Percentiles rank a stretch among this genome's conserved stretches.
Conservation (phyloP, 2,888 invertebrate species). For the Acronicta alni region DNA sequence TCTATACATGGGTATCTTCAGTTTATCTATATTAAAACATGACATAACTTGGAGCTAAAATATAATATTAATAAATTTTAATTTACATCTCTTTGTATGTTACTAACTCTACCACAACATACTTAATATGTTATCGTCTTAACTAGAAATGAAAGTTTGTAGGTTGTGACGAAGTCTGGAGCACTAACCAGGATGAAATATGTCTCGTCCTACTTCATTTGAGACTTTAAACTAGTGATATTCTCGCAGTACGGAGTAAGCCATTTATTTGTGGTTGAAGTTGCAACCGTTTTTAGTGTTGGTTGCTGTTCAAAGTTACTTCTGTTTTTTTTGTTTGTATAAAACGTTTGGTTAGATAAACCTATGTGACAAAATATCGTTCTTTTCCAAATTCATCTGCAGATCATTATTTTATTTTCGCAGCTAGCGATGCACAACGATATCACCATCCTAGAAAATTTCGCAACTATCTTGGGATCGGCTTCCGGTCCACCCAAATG, state of each 20-base stretch:
- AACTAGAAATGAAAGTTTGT: conserved; percentile 30
- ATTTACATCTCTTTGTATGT: not conserved
- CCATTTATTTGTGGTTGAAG: not conserved
- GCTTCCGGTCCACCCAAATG: too few relatives aligned
- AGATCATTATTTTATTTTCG: too few relatives aligned
- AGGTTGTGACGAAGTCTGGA: conserved; percentile 29
- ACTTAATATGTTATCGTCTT: conserved; percentile 3
- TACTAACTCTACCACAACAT: conserved; percentile 8
- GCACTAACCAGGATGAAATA: conserved; percentile 30
- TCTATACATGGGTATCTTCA: too few relatives aligned
- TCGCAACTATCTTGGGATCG: too few relatives aligned
- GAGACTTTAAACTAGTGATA: conserved; percentile 1
- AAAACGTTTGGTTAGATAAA: too few relatives aligned
- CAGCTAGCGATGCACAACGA: too few relatives aligned
- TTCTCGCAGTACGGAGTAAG: not conserved
- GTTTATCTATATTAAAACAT: conserved; percentile 1
- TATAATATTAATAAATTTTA: too few relatives aligned
- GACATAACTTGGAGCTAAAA: not conserved
- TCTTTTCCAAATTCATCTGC: too few relatives aligned
- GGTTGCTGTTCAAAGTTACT: too few relatives aligned
- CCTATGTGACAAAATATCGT: too few relatives aligned
- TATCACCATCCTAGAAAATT: too few relatives aligned
- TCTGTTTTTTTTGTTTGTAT: too few relatives aligned
- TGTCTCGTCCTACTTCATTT: conserved; percentile 19
- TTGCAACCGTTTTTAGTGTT: not conserved